Evolutionary conservation across 1,140 invertebrate genomes (phyloP).

Genomic region (Caerostris darwini): DNA sequence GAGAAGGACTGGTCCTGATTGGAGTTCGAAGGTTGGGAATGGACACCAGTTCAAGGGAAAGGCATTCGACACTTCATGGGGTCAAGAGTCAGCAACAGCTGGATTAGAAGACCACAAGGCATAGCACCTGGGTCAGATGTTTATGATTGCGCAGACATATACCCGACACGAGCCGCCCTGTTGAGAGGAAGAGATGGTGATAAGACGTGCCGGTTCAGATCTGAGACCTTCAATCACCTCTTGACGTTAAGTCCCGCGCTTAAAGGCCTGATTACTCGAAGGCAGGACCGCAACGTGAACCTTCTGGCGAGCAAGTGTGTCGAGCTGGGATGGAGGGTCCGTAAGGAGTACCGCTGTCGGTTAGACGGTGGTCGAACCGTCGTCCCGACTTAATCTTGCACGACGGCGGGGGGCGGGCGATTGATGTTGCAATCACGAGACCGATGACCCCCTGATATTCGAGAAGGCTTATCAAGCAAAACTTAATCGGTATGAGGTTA

Average conservation of each 20-base stretch:
- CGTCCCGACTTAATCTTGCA: too few relatives aligned
- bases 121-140: background rate
- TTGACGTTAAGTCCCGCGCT: background rate
- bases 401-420: too few relatives aligned
- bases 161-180: slow-evolving; percentile 79
- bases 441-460: too few relatives aligned
- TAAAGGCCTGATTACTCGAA: slow-evolving; percentile 81
- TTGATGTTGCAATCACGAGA: too few relatives aligned
- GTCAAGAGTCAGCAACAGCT: background rate
- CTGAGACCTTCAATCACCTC: background rate
- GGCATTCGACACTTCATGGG: background rate
- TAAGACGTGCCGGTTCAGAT: background rate
- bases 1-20: background rate
- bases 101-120: background rate
- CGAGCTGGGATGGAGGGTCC: background rate
- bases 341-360: background rate
- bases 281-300: slow-evolving; percentile 85
- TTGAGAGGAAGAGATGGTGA: slow-evolving; percentile 80
- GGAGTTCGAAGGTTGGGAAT: background rate
- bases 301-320: slow-evolving; percentile 87
- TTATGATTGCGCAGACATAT: background rate
- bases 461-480: too few relatives aligned
- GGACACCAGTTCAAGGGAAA: background rate
- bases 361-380: too few relatives aligned
- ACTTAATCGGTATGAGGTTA: too few relatives aligned